Percentiles rank a stretch among this genome's conserved stretches.
Evolutionary conservation across 2,888 invertebrate genomes (phyloP).

Genomic region (Cryptocheilus praepositus): DNA sequence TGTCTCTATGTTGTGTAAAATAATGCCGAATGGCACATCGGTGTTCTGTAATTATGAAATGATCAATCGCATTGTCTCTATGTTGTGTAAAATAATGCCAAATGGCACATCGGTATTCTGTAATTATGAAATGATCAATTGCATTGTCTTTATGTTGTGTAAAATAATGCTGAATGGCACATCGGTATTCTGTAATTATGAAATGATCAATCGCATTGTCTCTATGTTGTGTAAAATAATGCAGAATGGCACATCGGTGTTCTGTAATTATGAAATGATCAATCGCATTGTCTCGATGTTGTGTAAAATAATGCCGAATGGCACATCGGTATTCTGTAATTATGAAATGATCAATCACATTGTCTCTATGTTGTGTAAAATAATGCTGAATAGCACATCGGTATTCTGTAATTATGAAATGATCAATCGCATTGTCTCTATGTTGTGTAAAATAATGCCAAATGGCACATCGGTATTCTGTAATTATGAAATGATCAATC

Average conservation of each 20-base stretch:
- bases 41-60: conserved; percentile 22
- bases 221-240: conserved; percentile 71
- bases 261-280: conserved; percentile 19
- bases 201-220: conserved; percentile 70
- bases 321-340: conserved; percentile 26
- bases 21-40: conserved; percentile 22
- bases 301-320: conserved; percentile 62
- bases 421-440: conserved; percentile 71
- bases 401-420: conserved; percentile 22
- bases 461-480: conserved; percentile 31
- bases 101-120: conserved; percentile 31
- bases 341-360: conserved; percentile 67
- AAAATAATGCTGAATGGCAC: conserved; percentile 41
- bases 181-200: conserved; percentile 24
- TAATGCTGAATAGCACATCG: conserved; percentile 22
- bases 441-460: conserved; percentile 70
- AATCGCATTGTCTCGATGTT: conserved; percentile 74
- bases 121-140: background rate
- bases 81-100: conserved; percentile 70
- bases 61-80: conserved; percentile 71
- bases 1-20: conserved; percentile 72
- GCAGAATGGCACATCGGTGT: conserved; percentile 22
- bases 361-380: conserved; percentile 72
- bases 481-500: conserved; percentile 65
- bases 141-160: conserved; percentile 71